phyloP scores from a whole-genome alignment of 2,888 invertebrate genomes.

The Carterocephalus palaemon region DNA sequence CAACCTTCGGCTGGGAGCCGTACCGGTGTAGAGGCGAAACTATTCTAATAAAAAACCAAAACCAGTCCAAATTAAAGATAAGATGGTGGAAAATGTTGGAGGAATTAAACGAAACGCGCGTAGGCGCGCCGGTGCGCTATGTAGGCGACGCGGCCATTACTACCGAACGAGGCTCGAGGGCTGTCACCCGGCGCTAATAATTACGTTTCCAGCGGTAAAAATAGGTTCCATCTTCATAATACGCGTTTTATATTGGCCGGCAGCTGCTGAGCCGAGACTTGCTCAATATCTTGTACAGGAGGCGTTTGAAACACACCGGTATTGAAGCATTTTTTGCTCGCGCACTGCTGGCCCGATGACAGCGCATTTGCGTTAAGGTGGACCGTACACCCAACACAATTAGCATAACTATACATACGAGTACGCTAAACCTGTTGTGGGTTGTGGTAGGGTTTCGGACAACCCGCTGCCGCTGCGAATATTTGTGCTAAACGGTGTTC shows the following conservation, averaged over 20 bases:
- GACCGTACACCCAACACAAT: neutral
- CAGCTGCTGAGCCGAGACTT: neutral
- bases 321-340: conserved; percentile 15
- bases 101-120: conserved; percentile 40
- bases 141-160: conserved; percentile 6
- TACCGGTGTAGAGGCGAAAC: conserved; percentile 74
- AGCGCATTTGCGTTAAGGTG: conserved; percentile 13
- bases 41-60: conserved; percentile 73
- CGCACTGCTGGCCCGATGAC: conserved; percentile 5
- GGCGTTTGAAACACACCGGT: conserved; percentile 8
- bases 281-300: neutral
- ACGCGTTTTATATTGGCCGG: neutral
- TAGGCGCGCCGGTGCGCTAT: conserved; percentile 31
- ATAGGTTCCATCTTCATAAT: conserved; percentile 19
- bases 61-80: conserved; percentile 70
- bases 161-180: conserved; percentile 11
- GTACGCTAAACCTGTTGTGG: too few relatives aligned
- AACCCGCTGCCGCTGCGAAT: too few relatives aligned
- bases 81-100: conserved; percentile 50
- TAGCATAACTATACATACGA: neutral
- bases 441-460: too few relatives aligned
- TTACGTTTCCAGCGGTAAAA: conserved; percentile 15
- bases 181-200: conserved; percentile 9
- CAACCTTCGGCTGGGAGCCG: conserved; percentile 62
- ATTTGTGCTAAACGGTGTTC: too few relatives aligned